A percentile compares a stretch with the other conserved stretches of the same genome.
These are phyloP conservation scores for Lagopus muta DNA, from an alignment of 2,113 vertebrate genomes.

Conservation along the genomic window DNA sequence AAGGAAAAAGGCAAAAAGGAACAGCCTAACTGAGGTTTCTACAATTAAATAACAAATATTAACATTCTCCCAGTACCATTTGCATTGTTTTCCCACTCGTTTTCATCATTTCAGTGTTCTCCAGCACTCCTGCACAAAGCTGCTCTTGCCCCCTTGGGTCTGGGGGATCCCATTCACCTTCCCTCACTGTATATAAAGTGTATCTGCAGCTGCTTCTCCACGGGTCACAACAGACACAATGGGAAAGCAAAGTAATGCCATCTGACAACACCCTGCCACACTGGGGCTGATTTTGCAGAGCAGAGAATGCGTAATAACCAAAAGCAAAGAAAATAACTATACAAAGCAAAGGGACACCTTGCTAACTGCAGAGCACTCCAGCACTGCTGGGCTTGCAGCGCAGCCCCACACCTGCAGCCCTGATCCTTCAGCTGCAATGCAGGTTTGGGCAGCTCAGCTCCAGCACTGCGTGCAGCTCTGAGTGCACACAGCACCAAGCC, in stretches of 20 bases:
- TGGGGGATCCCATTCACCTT: background rate
- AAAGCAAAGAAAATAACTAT: background rate
- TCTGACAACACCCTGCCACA: background rate
- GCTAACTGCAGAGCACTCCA: background rate
- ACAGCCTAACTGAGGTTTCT: background rate
- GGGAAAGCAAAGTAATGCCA: background rate
- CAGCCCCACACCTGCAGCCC: background rate
- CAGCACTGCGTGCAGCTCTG: too few relatives aligned
- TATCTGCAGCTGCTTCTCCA: background rate
- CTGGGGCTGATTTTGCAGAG: background rate
- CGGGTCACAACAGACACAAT: background rate
- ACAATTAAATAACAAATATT: conserved; percentile 21
- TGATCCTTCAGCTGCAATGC: background rate
- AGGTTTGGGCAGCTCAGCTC: background rate
- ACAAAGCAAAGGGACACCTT: background rate
- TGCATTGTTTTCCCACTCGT: background rate
- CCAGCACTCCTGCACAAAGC: background rate
- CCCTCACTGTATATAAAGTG: background rate
- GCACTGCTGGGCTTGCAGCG: background rate
- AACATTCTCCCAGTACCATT: background rate
- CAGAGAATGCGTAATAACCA: background rate
- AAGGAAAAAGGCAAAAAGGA: conserved; percentile 9
- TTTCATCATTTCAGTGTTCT: background rate
- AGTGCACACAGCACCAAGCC: background rate
- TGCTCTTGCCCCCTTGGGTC: background rate